phyloP scores from a whole-genome alignment of 1,140 invertebrate species.

The Bathynomus jamesi region DNA sequence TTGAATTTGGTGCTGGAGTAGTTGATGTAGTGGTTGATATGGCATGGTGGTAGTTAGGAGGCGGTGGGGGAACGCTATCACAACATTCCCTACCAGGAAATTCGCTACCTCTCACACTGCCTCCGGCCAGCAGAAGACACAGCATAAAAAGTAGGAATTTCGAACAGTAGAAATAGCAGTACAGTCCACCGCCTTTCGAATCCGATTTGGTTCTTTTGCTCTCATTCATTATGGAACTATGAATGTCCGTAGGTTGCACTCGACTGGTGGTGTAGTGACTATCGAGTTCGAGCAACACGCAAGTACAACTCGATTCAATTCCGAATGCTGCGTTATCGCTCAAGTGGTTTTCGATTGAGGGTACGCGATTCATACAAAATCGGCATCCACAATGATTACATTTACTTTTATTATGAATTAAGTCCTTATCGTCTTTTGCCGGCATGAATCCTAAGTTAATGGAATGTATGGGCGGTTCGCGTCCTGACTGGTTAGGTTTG shows the following conservation, averaged over 20 bases:
- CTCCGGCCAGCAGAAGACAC: neutral
- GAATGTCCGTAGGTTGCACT: too few relatives aligned
- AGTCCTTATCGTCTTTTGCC: neutral
- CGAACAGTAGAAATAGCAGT: neutral
- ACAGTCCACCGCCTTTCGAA: neutral
- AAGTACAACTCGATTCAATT: too few relatives aligned
- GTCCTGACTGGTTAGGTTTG: neutral
- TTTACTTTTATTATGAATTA: neutral
- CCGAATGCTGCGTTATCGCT: too few relatives aligned
- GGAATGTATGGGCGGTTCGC: neutral
- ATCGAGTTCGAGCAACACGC: neutral
- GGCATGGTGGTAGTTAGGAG: conserved; percentile 32
- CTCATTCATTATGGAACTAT: too few relatives aligned
- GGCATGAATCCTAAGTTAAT: neutral
- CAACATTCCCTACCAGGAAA: conserved; percentile 36
- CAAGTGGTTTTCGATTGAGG: too few relatives aligned
- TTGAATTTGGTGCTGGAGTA: conserved; percentile 15
- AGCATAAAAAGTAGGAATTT: neutral
- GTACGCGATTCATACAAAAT: too few relatives aligned
- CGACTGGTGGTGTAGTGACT: neutral
- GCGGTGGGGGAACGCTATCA: conserved; percentile 33
- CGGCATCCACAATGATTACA: neutral
- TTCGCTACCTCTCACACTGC: conserved; percentile 15
- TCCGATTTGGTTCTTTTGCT: neutral
- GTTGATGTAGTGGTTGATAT: conserved; percentile 34